phyloP scores from a whole-genome alignment of 1,140 invertebrate species.

The Rhagoletis pomonella region DNA sequence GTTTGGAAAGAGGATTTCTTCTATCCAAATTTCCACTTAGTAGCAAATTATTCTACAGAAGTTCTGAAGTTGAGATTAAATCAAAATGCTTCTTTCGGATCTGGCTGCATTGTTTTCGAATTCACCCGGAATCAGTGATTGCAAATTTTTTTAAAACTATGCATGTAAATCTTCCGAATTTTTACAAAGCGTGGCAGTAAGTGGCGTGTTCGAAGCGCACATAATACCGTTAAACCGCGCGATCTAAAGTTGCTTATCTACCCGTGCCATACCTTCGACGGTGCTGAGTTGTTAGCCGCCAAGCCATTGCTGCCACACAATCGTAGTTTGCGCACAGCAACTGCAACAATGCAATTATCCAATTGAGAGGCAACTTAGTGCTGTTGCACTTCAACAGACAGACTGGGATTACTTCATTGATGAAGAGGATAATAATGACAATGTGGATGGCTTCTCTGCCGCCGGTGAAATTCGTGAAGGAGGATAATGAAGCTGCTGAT shows the following conservation, averaged over 20 bases:
- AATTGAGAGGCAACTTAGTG: constrained; percentile 7
- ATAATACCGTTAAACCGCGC: background rate
- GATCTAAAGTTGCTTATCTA: background rate
- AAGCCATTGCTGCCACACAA: background rate
- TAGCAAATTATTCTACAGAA: no score
- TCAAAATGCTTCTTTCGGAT: no score
- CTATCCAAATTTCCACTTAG: no score
- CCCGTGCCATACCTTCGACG: background rate
- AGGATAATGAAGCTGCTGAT: background rate
- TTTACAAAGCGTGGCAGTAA: no score
- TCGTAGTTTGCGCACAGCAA: background rate
- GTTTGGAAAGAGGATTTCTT: no score
- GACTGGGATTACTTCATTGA: constrained; percentile 32
- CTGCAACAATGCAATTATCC: constrained; percentile 39
- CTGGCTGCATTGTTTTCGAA: no score
- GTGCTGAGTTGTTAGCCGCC: background rate
- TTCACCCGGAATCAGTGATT: no score
- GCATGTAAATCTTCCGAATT: no score
- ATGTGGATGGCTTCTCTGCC: no score
- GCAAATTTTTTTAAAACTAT: no score
- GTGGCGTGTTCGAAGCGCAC: background rate
- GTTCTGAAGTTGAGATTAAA: no score
- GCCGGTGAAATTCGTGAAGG: background rate
- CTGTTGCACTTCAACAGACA: background rate
- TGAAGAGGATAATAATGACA: background rate